A percentile compares a stretch with the other conserved stretches of the same genome.
These are phyloP conservation scores for Drosophila mettleri DNA, from an alignment of 2,888 invertebrate genomes.

Conservation along the genomic window DNA sequence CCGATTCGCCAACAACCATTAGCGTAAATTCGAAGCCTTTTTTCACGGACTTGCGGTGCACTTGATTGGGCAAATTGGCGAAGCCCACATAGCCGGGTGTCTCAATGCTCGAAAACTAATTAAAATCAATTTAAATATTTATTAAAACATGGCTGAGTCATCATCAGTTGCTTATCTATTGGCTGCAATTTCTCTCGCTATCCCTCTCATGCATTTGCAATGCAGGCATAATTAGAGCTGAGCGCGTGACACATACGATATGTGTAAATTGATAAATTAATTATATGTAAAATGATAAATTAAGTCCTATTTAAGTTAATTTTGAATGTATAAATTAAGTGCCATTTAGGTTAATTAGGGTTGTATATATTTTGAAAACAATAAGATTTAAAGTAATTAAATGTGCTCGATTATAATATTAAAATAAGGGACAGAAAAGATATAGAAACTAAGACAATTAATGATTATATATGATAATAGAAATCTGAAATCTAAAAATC, in stretches of 20 bases:
- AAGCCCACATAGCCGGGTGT: constrained; percentile 92
- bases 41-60: constrained; percentile 98
- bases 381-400: neutral
- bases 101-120: constrained; percentile 92
- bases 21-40: constrained; percentile 99
- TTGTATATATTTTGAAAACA: neutral
- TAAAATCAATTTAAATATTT: constrained; percentile 34
- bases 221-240: constrained; percentile 6
- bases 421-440: neutral
- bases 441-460: no score
- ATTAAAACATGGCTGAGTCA: constrained; percentile 23
- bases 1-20: constrained; percentile 97
- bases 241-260: constrained; percentile 5
- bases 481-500: no score
- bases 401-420: neutral
- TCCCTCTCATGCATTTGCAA: constrained; percentile 6
- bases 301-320: no score
- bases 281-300: no score
- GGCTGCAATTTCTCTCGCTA: neutral
- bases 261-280: no score
- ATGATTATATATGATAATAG: no score
- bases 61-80: constrained; percentile 98
- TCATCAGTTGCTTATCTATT: constrained; percentile 22
- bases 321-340: no score
- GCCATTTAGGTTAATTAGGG: no score